Conservation (phyloP, 2,113 vertebrate genomes). For the Perognathus longimembris region DNA sequence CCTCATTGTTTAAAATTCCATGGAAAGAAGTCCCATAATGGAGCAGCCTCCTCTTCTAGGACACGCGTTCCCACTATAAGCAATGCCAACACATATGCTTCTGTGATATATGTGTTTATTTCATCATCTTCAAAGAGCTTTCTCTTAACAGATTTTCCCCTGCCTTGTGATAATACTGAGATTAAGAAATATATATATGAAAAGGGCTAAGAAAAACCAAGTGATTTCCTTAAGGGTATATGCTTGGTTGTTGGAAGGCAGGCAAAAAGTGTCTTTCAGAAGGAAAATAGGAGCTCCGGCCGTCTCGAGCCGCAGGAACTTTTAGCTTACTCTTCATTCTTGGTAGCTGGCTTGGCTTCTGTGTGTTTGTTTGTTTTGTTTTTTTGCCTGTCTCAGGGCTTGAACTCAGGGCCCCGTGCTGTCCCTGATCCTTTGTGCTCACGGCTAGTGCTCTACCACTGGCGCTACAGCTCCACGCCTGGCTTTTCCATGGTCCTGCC, state of each 20-base stretch:
- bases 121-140: conserved; percentile 38
- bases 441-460: no score
- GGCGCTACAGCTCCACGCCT: no score
- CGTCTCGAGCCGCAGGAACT: background rate
- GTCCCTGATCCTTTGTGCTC: no score
- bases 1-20: background rate
- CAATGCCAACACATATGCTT: background rate
- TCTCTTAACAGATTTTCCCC: background rate
- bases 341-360: background rate
- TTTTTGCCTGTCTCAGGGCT: no score
- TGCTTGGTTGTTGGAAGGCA: background rate
- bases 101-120: background rate
- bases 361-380: no score
- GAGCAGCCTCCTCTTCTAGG: background rate
- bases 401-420: no score
- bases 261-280: background rate
- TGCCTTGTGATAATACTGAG: conserved; percentile 2
- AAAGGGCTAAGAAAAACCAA: conserved; percentile 20
- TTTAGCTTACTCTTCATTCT: background rate
- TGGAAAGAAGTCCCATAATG: background rate
- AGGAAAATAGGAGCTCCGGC: background rate
- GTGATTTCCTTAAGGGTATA: background rate
- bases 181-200: background rate
- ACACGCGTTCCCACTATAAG: background rate
- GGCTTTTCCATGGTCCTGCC: no score